phyloP scores from a whole-genome alignment of 2,888 invertebrate species.

The Orchestes rusci region DNA sequence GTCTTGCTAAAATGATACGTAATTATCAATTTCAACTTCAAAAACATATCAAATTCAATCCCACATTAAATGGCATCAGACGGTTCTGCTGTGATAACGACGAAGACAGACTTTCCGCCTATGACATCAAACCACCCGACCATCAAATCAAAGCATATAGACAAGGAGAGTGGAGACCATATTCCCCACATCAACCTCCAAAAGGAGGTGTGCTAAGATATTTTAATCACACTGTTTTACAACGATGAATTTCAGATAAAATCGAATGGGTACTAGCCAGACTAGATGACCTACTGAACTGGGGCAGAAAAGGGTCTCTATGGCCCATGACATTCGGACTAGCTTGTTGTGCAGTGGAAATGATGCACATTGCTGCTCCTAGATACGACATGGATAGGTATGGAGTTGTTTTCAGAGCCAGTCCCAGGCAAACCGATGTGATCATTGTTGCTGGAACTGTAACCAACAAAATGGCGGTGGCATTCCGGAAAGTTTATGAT shows the following conservation, averaged over 20 bases:
- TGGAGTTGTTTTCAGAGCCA: slow-evolving; percentile 58
- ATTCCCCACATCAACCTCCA: slow-evolving; percentile 57
- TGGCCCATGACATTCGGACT: slow-evolving; percentile 66
- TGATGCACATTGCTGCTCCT: slow-evolving; percentile 63
- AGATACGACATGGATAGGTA: slow-evolving; percentile 60
- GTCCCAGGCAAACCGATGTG: slow-evolving; percentile 55
- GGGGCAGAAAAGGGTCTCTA: slow-evolving; percentile 54
- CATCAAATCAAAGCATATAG: slow-evolving; percentile 24
- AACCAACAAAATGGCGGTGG: slow-evolving; percentile 65
- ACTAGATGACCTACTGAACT: slow-evolving; percentile 58
- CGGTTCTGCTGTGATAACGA: too few relatives aligned
- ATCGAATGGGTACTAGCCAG: slow-evolving; percentile 11
- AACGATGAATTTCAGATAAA: slow-evolving; percentile 12
- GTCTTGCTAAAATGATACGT: too few relatives aligned
- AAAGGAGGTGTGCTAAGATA: too few relatives aligned
- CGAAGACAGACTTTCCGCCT: neutral
- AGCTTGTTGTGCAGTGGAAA: slow-evolving; percentile 62
- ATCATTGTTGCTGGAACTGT: slow-evolving; percentile 58
- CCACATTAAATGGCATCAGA: too few relatives aligned
- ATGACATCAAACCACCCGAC: slow-evolving; percentile 21
- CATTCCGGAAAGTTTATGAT: slow-evolving; percentile 54
- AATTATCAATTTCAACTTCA: too few relatives aligned
- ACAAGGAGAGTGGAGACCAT: slow-evolving; percentile 42
- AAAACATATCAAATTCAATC: too few relatives aligned
- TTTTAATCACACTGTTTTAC: too few relatives aligned